Evolutionary conservation across 2,113 vertebrate species (phyloP).

Genomic region (Engystomops pustulosus): DNA sequence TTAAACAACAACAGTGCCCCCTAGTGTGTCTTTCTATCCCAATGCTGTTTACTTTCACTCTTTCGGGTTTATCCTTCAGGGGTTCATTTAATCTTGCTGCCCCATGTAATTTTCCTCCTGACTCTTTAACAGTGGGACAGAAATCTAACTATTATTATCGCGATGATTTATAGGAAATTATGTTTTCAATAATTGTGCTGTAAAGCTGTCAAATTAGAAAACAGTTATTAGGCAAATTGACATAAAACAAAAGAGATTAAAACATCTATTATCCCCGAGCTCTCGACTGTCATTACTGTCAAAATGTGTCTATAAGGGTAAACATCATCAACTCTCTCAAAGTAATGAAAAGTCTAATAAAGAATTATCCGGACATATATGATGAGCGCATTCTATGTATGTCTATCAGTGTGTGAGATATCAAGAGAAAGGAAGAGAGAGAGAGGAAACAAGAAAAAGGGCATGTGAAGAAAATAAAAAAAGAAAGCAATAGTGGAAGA

Average conservation of each 20-base stretch:
- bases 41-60: conserved; percentile 65
- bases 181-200: conserved; percentile 75
- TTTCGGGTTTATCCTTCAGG: conserved; percentile 72
- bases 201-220: conserved; percentile 77
- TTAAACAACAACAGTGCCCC: conserved; percentile 82
- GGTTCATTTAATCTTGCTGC: conserved; percentile 72
- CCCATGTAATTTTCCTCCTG: conserved; percentile 73
- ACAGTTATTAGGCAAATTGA: conserved; percentile 56
- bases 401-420: too few species aligned
- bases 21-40: conserved; percentile 75
- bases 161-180: conserved; percentile 69
- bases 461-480: too few species aligned
- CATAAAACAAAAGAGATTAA: conserved; percentile 66
- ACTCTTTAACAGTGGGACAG: conserved; percentile 67
- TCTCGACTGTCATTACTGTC: conserved; percentile 31
- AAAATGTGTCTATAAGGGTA: conserved; percentile 57
- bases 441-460: too few species aligned
- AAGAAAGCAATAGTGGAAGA: too few species aligned
- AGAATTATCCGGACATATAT: not conserved
- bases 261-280: conserved; percentile 58
- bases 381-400: not conserved
- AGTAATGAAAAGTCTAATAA: not conserved
- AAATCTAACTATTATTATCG: conserved; percentile 69
- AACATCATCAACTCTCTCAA: conserved; percentile 60
- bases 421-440: too few species aligned